phyloP scores from a whole-genome alignment of 2,797 vertebrate genomes.

The Phoebastria nigripes region DNA sequence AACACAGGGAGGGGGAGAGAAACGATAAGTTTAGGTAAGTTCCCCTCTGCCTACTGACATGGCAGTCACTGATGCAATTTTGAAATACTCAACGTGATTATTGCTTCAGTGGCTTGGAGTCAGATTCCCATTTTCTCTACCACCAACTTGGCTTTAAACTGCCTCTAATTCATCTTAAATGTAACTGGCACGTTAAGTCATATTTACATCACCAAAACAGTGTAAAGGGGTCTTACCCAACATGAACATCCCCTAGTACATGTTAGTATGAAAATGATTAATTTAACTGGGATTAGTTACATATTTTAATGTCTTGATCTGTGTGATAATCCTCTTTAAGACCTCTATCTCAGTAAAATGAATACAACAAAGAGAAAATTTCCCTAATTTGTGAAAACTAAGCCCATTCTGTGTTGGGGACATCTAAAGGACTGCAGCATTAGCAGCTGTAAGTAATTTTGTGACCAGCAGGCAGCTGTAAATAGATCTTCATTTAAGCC shows the following conservation, averaged over 20 bases:
- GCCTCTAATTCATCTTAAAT: neutral
- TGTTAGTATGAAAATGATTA: constrained; percentile 58
- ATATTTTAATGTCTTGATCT: constrained; percentile 56
- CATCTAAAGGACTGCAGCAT: constrained; percentile 15
- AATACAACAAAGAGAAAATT: constrained; percentile 50
- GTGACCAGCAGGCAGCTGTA: constrained; percentile 54
- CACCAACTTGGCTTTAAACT: neutral
- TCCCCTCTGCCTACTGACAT: neutral
- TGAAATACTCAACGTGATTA: constrained; percentile 41
- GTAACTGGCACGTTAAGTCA: neutral
- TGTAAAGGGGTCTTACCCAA: neutral
- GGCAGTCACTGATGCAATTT: neutral
- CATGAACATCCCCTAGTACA: neutral
- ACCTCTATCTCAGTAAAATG: constrained; percentile 39
- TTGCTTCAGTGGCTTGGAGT: constrained; percentile 43
- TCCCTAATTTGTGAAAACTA: constrained; percentile 18
- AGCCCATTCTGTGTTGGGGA: constrained; percentile 8
- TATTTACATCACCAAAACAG: neutral
- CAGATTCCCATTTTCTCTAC: neutral
- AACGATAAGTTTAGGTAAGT: neutral
- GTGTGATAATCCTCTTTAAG: constrained; percentile 63
- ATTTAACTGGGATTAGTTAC: constrained; percentile 65
- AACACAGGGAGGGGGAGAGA: neutral
- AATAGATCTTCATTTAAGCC: constrained; percentile 54
- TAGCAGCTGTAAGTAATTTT: constrained; percentile 52